Base-by-base conservation (phyloP, 1,140 invertebrate genomes). In the Eumeta japonica region DNA sequence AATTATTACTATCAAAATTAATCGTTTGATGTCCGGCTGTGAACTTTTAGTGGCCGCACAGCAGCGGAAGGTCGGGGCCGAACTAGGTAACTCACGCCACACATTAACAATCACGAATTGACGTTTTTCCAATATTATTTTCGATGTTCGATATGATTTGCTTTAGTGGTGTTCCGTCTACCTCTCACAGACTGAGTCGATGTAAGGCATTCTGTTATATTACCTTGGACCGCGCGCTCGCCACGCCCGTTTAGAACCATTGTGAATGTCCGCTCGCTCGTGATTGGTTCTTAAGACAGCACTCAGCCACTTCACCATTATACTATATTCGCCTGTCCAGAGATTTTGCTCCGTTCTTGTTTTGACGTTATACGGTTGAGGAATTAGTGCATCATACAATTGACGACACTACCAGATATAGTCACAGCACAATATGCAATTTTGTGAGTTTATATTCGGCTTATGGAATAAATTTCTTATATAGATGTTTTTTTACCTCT, bases 21-120 rank as follows among this genome's bases (percentile, higher is more conserved):
- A n/a, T n/a, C n/a, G n/a, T n/a, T n/a, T n/a, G n/a, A n/a, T n/a
- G n/a, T 71, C 65, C 65, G 70, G 65, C 20, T 17, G 33, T 70
- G 62, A 66, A 71, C 48, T 82, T 82, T 76, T 83, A 85, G 83
- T 85, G 82, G 81, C 82, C 75, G 81, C 81, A 66, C 81, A 83
- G 72, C 81, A 83, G 75, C 81, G 83, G 82, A 84, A 83, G 78
- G 81, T 83, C 73, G 82, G 81, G 79, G 81, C 81, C 75, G 83
- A 84, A 67, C 78, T 85, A 85, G 83, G 83, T 85, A 85, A 85
- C 77, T 79, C 70, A 64, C 67, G 72, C 70, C 49, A 71, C 65
- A 70, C 67, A 30, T 62, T 67, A 71, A 71, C 63, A n/a, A 64
- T 63, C 68, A 68, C 61, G 64, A 65, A 67, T 73, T 71, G 62